Evolutionary conservation across 1,140 invertebrate species (phyloP), one percentile per base, ranked within the genome.

Genomic region (Drusus annulatus): DNA sequence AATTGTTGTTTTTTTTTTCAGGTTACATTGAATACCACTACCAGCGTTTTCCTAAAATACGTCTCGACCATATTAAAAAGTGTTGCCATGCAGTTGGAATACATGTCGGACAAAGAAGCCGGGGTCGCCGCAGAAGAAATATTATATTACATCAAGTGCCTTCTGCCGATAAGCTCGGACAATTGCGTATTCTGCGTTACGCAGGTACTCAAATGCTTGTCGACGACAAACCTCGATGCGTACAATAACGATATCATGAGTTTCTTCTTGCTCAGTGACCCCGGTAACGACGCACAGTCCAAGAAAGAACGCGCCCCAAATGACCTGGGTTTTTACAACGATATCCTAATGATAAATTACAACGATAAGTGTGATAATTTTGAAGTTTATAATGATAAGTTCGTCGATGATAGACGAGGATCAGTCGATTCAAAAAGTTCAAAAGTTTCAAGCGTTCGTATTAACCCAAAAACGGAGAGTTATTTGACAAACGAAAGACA

Each of bases 181-280:
- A 86, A 89, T 0, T 93, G 95, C 0, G 91, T 98, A 0, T 90
- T 93, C 50, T 96, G 95, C 87, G 94, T 97, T 0, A 93, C 95
- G 31, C 95, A 97, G 89, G 85, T 98, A 0, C 85, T 97, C 8
- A 96, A 96, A 87, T 94, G 94, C 83, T 87, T 97, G 1, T 97
- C 97, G 88, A 94, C 94, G 1, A 94, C 93, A 0, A 97, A 97
- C 85, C 90, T 96, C 81, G 90, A 92, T 13, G 91, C 91, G n/a
- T 92, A 94, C 28, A 93, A 93, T 87, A 88, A 83, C 2, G 91
- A 92, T 76, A 88, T 89, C 17, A 86, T 82, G 68, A 51, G 25
- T 7, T 80, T 82, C 63, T 80, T 84, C 60, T 54, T 36, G 15
- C 36, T 76, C 69, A 58, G 74, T 6, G 54, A 68, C 8, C 19